Conservation (phyloP, 2,113 vertebrate genomes). For the Lepisosteus osseus region DNA sequence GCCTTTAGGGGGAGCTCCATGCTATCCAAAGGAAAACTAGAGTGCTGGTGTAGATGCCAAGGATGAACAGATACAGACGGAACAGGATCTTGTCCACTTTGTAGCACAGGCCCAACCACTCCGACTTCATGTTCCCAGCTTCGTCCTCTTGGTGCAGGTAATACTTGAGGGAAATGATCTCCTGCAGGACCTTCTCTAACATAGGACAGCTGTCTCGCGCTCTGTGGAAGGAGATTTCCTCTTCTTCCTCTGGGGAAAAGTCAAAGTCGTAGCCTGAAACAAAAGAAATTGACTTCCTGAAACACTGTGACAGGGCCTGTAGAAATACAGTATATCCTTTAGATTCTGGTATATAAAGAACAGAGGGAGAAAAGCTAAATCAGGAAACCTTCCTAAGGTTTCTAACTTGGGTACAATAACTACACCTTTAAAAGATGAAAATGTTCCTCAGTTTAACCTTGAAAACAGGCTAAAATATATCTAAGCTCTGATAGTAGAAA, state of each 20-base stretch:
- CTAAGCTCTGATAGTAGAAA: too few relatives aligned
- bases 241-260: conserved; percentile 52
- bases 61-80: conserved; percentile 63
- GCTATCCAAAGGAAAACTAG: conserved; percentile 72
- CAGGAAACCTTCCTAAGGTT: too few relatives aligned
- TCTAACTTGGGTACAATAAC: too few relatives aligned
- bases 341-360: too few relatives aligned
- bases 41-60: conserved; percentile 63
- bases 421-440: too few relatives aligned
- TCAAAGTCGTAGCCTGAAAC: conserved; percentile 57
- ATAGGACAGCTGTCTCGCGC: conserved; percentile 37
- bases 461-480: too few relatives aligned
- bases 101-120: conserved; percentile 71
- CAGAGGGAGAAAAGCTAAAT: too few relatives aligned
- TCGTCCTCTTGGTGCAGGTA: conserved; percentile 59
- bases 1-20: conserved; percentile 65
- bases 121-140: conserved; percentile 42
- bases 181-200: conserved; percentile 65
- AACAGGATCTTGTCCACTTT: conserved; percentile 75
- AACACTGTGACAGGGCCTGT: too few relatives aligned
- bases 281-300: neutral
- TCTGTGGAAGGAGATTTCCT: conserved; percentile 49
- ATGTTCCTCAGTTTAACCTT: too few relatives aligned
- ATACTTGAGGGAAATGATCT: conserved; percentile 61
- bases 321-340: too few relatives aligned